These are phyloP conservation scores for Sinelater perroti DNA, from an alignment of 2,888 invertebrate species.

Conservation along the genomic window DNA sequence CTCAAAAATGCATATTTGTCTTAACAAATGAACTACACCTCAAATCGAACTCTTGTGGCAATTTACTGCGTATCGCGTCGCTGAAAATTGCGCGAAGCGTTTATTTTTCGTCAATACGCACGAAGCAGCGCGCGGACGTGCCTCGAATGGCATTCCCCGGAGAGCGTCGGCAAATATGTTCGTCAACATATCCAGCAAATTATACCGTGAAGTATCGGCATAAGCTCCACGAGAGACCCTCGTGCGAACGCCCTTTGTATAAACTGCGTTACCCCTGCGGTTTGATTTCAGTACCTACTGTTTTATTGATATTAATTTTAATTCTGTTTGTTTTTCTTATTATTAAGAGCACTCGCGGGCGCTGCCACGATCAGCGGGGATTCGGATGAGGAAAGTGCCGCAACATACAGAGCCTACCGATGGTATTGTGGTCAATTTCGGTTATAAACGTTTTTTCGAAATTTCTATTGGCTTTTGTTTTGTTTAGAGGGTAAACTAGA, in stretches of 20 bases:
- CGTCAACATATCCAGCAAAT: conserved; percentile 54
- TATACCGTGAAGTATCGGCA: conserved; percentile 52
- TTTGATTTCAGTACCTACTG: conserved; percentile 54
- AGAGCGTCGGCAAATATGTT: conserved; percentile 54
- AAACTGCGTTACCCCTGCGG: conserved; percentile 55
- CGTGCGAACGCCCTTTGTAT: conserved; percentile 47
- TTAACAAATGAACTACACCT: too few species aligned
- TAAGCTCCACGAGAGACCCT: conserved; percentile 36
- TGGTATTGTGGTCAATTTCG: background rate
- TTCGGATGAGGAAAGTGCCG: too few species aligned
- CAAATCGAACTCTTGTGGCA: too few species aligned
- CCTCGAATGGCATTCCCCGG: conserved; percentile 25
- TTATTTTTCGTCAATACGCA: background rate
- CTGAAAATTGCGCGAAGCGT: background rate
- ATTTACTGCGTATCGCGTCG: too few species aligned
- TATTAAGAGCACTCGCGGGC: conserved; percentile 35
- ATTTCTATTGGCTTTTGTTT: too few species aligned
- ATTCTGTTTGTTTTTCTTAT: conserved; percentile 56
- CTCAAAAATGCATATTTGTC: too few species aligned
- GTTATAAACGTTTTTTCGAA: background rate
- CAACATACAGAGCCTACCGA: background rate
- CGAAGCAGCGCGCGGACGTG: background rate
- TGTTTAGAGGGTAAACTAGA: too few species aligned
- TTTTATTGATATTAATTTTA: conserved; percentile 57
- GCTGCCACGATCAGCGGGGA: background rate